Conservation (phyloP, 2,113 vertebrate genomes). For the Eudyptes chrysolophus region DNA sequence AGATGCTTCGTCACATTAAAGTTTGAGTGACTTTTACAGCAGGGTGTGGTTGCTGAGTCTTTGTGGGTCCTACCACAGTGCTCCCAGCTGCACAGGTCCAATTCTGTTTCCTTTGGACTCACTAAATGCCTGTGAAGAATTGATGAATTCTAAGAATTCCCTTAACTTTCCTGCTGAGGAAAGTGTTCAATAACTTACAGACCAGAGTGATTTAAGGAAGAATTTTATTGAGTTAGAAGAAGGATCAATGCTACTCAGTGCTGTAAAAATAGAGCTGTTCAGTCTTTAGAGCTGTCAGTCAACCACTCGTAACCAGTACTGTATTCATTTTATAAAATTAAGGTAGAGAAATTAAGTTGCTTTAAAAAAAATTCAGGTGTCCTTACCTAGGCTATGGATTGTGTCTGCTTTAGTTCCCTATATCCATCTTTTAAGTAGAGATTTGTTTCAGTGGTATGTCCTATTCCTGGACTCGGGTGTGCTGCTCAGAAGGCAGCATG, state of each 20-base stretch:
- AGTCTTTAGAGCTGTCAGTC: not conserved
- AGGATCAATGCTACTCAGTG: not conserved
- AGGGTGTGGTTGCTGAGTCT: not conserved
- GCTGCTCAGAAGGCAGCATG: not conserved
- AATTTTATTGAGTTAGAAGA: not conserved
- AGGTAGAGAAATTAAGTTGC: not conserved
- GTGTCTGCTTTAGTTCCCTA: not conserved
- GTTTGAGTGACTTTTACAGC: not conserved
- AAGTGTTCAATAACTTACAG: not conserved
- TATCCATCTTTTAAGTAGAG: not conserved
- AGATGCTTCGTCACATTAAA: not conserved
- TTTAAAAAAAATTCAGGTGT: not conserved
- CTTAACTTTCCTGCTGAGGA: not conserved
- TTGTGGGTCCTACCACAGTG: not conserved
- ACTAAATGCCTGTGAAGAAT: not conserved
- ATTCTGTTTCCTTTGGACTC: not conserved
- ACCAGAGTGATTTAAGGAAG: not conserved
- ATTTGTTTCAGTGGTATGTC: not conserved
- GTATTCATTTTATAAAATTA: not conserved
- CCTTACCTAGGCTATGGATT: not conserved
- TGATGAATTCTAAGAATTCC: not conserved
- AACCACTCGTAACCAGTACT: not conserved
- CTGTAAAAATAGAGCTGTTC: constrained; percentile 16
- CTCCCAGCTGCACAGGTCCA: not conserved
- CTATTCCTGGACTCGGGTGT: not conserved